phyloP scores from a whole-genome alignment of 2,797 vertebrate genomes.

The Centropyge bicolor region DNA sequence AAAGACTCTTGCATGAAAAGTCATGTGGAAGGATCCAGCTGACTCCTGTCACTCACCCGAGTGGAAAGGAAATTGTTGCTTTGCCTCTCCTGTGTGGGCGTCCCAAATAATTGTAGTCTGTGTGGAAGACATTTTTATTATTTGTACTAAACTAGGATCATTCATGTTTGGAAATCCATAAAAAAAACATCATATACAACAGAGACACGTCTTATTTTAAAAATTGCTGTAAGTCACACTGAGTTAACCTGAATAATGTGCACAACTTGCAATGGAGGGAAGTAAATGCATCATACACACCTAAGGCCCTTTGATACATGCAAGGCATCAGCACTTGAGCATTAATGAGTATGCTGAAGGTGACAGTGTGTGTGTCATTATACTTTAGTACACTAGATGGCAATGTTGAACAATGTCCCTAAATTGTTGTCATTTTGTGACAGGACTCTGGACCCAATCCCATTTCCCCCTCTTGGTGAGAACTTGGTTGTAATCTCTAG shows the following conservation, averaged over 20 bases:
- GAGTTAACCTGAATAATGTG: slow-evolving; percentile 9
- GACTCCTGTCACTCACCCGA: slow-evolving; percentile 88
- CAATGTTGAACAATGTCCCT: slow-evolving; percentile 40
- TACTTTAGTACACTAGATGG: slow-evolving; percentile 60
- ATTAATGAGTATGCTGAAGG: neutral
- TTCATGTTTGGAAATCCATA: neutral
- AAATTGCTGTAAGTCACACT: neutral
- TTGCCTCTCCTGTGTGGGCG: slow-evolving; percentile 98
- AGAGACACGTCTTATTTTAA: neutral
- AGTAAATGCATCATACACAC: neutral
- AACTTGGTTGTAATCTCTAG: too few relatives aligned
- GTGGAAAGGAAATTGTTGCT: slow-evolving; percentile 99
- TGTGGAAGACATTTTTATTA: slow-evolving; percentile 29
- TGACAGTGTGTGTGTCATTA: slow-evolving; percentile 9
- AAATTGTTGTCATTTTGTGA: neutral
- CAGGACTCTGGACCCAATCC: too few relatives aligned
- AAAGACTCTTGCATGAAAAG: slow-evolving; percentile 3
- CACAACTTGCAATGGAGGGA: neutral
- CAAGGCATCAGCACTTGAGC: neutral
- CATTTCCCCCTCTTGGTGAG: too few relatives aligned
- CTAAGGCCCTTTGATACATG: neutral
- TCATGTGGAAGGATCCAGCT: slow-evolving; percentile 25
- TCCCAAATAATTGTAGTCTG: slow-evolving; percentile 99
- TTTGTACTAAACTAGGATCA: neutral
- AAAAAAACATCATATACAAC: neutral